These are phyloP conservation scores for Diadumene lineata DNA, from an alignment of 92 coral and sea anemone species.

Conservation along the genomic window DNA sequence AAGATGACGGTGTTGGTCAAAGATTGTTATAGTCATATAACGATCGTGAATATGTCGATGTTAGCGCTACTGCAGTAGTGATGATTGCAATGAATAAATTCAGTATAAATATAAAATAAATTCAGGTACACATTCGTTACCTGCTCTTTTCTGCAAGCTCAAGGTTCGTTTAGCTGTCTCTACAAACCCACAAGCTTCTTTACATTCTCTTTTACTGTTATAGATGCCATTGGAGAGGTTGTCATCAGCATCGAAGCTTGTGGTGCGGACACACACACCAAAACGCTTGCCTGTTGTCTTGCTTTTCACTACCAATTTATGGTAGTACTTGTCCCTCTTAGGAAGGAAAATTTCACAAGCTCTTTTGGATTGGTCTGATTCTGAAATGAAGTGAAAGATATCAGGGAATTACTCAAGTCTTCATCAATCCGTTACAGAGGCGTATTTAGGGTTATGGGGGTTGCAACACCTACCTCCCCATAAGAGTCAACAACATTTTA, in stretches of 20 bases:
- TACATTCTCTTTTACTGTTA: slow-evolving; percentile 40
- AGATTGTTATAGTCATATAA: too few species aligned
- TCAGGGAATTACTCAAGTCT: too few species aligned
- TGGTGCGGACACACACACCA: slow-evolving; percentile 42
- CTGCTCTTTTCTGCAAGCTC: background rate
- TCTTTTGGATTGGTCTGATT: slow-evolving; percentile 31
- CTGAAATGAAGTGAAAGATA: too few species aligned
- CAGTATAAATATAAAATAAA: too few species aligned
- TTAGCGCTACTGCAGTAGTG: too few species aligned
- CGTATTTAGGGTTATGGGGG: too few species aligned
- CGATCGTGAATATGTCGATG: too few species aligned
- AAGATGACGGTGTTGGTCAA: slow-evolving; percentile 16
- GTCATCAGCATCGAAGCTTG: slow-evolving; percentile 36
- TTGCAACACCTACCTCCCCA: too few species aligned
- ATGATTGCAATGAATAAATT: too few species aligned
- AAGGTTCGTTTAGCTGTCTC: slow-evolving; percentile 4
- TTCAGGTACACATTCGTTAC: background rate
- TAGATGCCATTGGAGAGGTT: slow-evolving; percentile 20
- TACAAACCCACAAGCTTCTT: slow-evolving; percentile 31
- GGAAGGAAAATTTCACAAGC: slow-evolving; percentile 34
- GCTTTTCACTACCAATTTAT: slow-evolving; percentile 41
- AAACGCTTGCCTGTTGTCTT: slow-evolving; percentile 38
- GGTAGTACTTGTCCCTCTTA: slow-evolving; percentile 39
- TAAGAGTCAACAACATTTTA: too few species aligned
- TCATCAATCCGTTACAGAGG: too few species aligned